These are phyloP conservation scores for Chrysoperla carnea DNA, from an alignment of 1,140 invertebrate genomes.

Conservation along the genomic window DNA sequence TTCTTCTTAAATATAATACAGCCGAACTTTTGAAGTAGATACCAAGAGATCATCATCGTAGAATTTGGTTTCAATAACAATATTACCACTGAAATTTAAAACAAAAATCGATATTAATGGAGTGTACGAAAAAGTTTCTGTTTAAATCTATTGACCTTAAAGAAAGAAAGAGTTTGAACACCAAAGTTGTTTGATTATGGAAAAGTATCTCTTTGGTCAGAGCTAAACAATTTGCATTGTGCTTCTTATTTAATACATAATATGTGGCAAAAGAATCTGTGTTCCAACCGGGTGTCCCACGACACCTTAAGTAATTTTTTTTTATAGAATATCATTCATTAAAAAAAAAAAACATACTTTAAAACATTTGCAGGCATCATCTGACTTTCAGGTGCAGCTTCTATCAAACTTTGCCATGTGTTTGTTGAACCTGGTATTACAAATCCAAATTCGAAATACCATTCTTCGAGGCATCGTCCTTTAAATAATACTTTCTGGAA, in stretches of 20 bases:
- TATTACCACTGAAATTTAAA: constrained; percentile 73
- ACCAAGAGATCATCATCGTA: constrained; percentile 91
- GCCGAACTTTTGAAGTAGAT: constrained; percentile 83
- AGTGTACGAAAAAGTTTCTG: constrained; percentile 4
- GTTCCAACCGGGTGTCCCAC: too few species aligned
- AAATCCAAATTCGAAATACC: constrained; percentile 99
- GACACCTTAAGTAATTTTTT: too few species aligned
- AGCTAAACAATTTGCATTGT: too few species aligned
- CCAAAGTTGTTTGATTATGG: too few species aligned
- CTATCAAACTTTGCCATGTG: constrained; percentile 96
- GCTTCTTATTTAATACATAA: too few species aligned
- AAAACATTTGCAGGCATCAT: constrained; percentile 99
- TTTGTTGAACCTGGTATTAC: constrained; percentile 98
- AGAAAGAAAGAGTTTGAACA: too few species aligned
- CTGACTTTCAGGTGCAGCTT: constrained; percentile 96
- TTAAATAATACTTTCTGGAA: constrained; percentile 55
- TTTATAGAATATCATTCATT: too few species aligned
- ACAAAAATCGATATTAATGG: not conserved
- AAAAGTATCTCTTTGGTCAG: too few species aligned
- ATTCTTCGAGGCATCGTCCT: constrained; percentile 79
- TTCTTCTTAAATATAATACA: constrained; percentile 77
- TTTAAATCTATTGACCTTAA: too few species aligned
- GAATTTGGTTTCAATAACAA: constrained; percentile 97
- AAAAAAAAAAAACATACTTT: constrained; percentile 57
- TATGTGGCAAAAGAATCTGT: too few species aligned